phyloP scores from a whole-genome alignment of 2,113 vertebrate genomes.

The Murina feae region DNA sequence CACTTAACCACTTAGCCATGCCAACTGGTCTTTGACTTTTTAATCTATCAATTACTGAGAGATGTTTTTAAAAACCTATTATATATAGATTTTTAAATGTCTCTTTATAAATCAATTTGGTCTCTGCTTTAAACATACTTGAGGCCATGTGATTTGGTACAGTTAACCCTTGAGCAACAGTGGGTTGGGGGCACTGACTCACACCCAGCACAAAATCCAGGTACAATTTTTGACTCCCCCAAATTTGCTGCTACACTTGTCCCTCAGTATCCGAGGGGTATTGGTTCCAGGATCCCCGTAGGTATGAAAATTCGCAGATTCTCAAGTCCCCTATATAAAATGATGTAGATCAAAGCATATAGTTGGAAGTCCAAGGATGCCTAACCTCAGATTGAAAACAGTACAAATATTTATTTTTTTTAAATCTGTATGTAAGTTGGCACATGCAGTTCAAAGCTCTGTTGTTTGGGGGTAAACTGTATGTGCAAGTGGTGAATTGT shows the following conservation, averaged over 20 bases:
- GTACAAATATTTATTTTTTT: not conserved
- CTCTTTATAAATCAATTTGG: not conserved
- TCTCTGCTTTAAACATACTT: not conserved
- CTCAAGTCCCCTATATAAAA: not conserved
- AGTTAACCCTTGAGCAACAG: not conserved
- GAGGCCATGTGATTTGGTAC: not conserved
- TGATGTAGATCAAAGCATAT: not conserved
- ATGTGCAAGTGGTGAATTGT: not conserved
- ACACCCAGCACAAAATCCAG: not conserved
- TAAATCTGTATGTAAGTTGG: not conserved
- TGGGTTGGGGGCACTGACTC: not conserved
- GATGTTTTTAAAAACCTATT: not conserved
- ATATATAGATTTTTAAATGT: not conserved
- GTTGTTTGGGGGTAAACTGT: not conserved
- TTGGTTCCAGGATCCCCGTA: not conserved
- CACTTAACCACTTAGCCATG: too few relatives aligned
- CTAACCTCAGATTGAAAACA: not conserved
- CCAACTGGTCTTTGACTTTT: not conserved
- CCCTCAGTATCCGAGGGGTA: not conserved
- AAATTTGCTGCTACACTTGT: not conserved
- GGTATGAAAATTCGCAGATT: not conserved
- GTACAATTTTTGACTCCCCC: not conserved
- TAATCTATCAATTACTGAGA: not conserved
- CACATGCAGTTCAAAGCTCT: not conserved
- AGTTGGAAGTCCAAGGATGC: not conserved